Evolutionary conservation across 2,797 vertebrate genomes (phyloP).

Genomic region (Gephyroberyx darwinii): DNA sequence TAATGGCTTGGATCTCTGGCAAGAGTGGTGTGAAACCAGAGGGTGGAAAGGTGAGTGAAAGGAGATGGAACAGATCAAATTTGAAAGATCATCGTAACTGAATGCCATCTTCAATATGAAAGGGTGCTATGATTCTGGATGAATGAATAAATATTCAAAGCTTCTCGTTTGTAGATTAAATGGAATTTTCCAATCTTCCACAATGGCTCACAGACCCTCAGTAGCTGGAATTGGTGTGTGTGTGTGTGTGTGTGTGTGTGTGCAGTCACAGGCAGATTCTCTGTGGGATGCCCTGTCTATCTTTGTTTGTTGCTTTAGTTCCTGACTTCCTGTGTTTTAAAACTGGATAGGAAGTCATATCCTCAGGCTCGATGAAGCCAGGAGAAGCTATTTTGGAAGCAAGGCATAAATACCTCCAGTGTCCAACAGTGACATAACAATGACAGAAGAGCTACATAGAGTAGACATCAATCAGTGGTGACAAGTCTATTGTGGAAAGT

Average conservation of each 20-base stretch:
- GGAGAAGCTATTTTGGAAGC: constrained; percentile 52
- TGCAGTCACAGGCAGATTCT: neutral
- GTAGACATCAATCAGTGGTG: constrained; percentile 55
- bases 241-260: constrained; percentile 3
- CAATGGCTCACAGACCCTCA: constrained; percentile 27
- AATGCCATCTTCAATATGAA: constrained; percentile 16
- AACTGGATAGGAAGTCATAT: constrained; percentile 40
- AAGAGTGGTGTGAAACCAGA: neutral
- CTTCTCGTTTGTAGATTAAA: neutral
- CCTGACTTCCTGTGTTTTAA: constrained; percentile 27
- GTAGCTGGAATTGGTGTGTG: neutral
- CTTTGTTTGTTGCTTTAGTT: neutral
- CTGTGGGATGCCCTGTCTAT: neutral
- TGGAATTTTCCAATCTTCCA: constrained; percentile 31
- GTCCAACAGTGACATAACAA: constrained; percentile 32
- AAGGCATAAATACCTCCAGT: constrained; percentile 41
- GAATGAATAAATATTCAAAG: constrained; percentile 41
- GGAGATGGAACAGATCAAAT: neutral
- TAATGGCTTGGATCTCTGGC: too few relatives aligned
- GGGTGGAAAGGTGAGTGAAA: constrained; percentile 4
- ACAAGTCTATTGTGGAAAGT: constrained; percentile 65
- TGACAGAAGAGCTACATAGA: constrained; percentile 23
- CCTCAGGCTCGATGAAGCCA: constrained; percentile 33
- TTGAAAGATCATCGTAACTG: neutral
- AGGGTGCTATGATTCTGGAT: constrained; percentile 30